Evolutionary conservation across 35 echinoderm and acorn worm genomes (phyloP), one percentile per base, ranked within the genome.

Genomic region (Heliocidaris tuberculata): DNA sequence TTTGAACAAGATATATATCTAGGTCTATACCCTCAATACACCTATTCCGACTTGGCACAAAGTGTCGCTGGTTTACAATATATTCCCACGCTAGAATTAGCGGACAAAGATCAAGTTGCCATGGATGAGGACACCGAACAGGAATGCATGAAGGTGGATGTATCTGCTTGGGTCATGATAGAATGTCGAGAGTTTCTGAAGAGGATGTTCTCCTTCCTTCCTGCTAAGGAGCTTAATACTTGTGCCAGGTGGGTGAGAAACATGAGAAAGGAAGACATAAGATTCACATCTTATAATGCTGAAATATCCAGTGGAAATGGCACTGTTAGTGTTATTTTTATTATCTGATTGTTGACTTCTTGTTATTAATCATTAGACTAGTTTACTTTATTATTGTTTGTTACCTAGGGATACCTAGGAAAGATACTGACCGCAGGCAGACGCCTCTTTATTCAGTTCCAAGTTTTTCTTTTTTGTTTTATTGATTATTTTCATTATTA

Each of bases 121-220:
- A n/a, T 9, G 12, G 86, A 87, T 9, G 19, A 47, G 47, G 27
- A 15, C 4, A 48, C 31, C 87, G 21, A 86, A 9, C 6, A n/a
- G n/a, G n/a, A n/a, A n/a, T n/a, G n/a, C n/a, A n/a, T 86, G 27
- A 19, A 85, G 9, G 87, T 32, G 29, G 87, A 89, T 32, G 31
- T 12, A 42, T 89, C 31, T 47, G 31, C 87, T 10, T 95, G 94
- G 94, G 86, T 95, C 32, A 48, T 95, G 94, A 89, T 85, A 15
- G 94, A 95, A 85, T 59, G 78, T 49, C 94, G 48, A 5, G 94
- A 95, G 86, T 86, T 95, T 52, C 19, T 95, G 17, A 50, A 49
- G 17, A 95, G 94, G 32, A 86, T 47, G 11, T 95, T 95, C 86
- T 8, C 85, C 31, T 95, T 95, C 49, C 48, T 95, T 9, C 47